Percentiles rank a stretch among this genome's conserved stretches.
Conservation (phyloP, 2,888 invertebrate genomes). For the Leucophenga montana region DNA sequence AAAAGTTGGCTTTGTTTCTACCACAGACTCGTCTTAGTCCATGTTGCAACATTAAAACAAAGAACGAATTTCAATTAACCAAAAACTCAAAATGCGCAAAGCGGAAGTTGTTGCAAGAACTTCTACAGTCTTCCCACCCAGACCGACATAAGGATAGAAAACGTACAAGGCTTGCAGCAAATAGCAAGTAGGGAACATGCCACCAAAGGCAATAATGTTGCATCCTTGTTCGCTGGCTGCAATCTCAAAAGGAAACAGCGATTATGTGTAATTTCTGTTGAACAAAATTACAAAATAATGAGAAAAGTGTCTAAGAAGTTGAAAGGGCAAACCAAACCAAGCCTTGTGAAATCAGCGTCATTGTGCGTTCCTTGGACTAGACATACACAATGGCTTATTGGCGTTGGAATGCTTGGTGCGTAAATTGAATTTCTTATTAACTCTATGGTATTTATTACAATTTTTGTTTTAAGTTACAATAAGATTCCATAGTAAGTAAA, state of each 20-base stretch:
- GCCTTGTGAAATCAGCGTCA: too few relatives aligned
- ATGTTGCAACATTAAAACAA: constrained; percentile 4
- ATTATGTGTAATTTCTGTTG: constrained; percentile 25
- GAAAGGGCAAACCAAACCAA: not conserved
- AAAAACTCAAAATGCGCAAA: constrained; percentile 4
- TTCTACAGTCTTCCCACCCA: not conserved
- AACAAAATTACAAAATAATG: constrained; percentile 28
- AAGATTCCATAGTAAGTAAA: too few relatives aligned
- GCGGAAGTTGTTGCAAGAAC: constrained; percentile 7
- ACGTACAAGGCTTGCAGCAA: not conserved
- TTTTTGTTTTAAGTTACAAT: too few relatives aligned
- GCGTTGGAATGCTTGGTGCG: too few relatives aligned
- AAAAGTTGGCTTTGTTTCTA: too few relatives aligned
- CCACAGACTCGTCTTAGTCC: not conserved
- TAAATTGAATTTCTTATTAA: too few relatives aligned
- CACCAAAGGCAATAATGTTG: constrained; percentile 25
- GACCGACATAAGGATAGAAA: not conserved
- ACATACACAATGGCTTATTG: too few relatives aligned
- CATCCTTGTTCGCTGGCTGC: not conserved
- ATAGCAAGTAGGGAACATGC: not conserved
- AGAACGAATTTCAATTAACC: constrained; percentile 25
- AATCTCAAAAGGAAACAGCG: constrained; percentile 24
- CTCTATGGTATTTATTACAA: too few relatives aligned
- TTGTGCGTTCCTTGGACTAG: too few relatives aligned
- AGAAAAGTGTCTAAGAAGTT: constrained; percentile 7